Conservation (phyloP, 2,113 vertebrate genomes). For the Fulica atra region DNA sequence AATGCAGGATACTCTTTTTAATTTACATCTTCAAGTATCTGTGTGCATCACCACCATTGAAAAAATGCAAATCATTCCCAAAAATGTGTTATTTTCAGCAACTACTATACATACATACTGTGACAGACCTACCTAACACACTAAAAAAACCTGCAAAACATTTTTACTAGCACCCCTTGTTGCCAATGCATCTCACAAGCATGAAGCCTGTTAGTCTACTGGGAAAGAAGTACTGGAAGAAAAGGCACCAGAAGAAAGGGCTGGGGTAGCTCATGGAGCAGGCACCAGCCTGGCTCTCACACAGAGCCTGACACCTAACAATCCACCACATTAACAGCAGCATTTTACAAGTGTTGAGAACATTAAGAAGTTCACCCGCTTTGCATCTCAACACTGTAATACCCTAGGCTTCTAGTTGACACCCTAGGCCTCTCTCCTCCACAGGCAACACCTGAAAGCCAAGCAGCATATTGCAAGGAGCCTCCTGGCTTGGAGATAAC, state of each 20-base stretch:
- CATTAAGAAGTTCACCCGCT: not conserved
- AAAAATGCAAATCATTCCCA: conserved; percentile 11
- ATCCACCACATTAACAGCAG: not conserved
- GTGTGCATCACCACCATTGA: not conserved
- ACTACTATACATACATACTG: not conserved
- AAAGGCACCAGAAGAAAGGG: not conserved
- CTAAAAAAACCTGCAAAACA: not conserved
- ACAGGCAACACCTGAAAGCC: accelerated
- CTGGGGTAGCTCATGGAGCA: not conserved
- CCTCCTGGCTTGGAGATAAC: not conserved
- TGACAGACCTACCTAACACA: conserved; percentile 13
- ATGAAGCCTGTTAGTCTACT: not conserved
- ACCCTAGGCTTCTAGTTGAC: not conserved
- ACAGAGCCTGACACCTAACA: not conserved
- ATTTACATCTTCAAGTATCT: not conserved
- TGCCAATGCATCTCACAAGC: not conserved
- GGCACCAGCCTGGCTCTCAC: not conserved
- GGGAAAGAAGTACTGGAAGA: not conserved
- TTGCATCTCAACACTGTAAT: not conserved
- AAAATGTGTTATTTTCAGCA: conserved; percentile 8
- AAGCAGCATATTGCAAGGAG: too few species aligned
- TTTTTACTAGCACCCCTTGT: not conserved
- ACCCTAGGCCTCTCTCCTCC: not conserved
- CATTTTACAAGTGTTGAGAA: not conserved
- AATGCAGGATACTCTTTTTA: not conserved